phyloP scores from a whole-genome alignment of 1,140 invertebrate species.

The Drosophila pectinifera region DNA sequence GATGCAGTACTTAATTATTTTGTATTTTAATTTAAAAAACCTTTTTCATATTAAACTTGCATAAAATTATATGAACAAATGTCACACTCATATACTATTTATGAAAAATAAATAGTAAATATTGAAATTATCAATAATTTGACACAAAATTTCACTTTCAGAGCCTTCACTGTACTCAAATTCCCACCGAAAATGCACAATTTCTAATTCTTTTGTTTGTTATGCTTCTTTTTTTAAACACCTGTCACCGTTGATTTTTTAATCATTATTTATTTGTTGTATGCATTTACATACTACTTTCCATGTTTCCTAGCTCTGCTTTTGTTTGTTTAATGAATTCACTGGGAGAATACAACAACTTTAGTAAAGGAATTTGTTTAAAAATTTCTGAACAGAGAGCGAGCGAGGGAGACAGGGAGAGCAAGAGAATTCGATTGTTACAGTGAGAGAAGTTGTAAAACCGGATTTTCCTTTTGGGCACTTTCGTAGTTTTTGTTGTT shows the following conservation, averaged over 20 bases:
- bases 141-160: neutral
- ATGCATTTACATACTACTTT: constrained; percentile 13
- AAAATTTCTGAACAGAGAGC: constrained; percentile 24
- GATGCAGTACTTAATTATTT: no score
- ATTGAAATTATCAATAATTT: neutral
- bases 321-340: constrained; percentile 25
- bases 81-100: no score
- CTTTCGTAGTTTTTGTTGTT: constrained; percentile 45
- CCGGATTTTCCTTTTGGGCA: constrained; percentile 81
- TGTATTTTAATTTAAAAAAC: no score
- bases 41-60: no score
- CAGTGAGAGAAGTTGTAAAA: constrained; percentile 75
- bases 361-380: constrained; percentile 26
- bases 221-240: constrained; percentile 10
- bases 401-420: neutral
- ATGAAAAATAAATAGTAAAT: neutral
- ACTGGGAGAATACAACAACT: constrained; percentile 19
- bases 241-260: constrained; percentile 27
- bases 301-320: constrained; percentile 19
- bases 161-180: constrained; percentile 16
- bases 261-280: constrained; percentile 34
- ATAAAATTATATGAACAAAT: no score
- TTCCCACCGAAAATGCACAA: constrained; percentile 5
- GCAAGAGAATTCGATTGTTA: constrained; percentile 22
- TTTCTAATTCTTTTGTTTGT: constrained; percentile 9